phyloP scores from a whole-genome alignment of 2,888 invertebrate genomes.

The Epsilonema sp. region DNA sequence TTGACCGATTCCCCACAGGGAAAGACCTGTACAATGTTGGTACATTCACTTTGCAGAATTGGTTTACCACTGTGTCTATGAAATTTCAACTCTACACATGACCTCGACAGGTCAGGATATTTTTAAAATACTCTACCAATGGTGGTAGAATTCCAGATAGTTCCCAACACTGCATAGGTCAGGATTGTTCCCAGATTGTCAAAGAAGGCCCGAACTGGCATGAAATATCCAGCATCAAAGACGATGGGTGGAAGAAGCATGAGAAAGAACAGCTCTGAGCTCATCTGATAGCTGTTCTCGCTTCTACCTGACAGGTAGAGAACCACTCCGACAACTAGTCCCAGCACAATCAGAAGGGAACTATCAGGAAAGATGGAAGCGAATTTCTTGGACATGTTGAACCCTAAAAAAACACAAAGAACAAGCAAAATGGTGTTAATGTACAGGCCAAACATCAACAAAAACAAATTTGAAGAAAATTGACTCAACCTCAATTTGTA shows the following conservation, averaged over 20 bases:
- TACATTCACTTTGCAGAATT: too few species aligned
- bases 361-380: constrained; percentile 89
- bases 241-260: constrained; percentile 96
- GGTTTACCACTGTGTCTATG: too few species aligned
- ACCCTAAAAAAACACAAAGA: constrained; percentile 67
- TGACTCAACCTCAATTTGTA: too few species aligned
- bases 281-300: constrained; percentile 42
- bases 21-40: too few species aligned
- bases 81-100: too few species aligned
- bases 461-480: too few species aligned
- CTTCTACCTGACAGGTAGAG: constrained; percentile 43
- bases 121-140: too few species aligned
- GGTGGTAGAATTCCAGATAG: constrained; percentile 69
- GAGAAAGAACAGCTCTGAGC: constrained; percentile 84
- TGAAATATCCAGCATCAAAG: constrained; percentile 94
- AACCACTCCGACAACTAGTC: constrained; percentile 69
- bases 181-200: constrained; percentile 88
- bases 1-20: constrained; percentile 62
- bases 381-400: constrained; percentile 78
- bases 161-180: constrained; percentile 70
- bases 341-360: constrained; percentile 81
- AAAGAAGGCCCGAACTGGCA: constrained; percentile 92
- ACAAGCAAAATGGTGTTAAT: too few species aligned
- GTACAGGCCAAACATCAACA: too few species aligned
- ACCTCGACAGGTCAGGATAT: too few species aligned